Evolutionary conservation across 37 sponge, comb jelly and placozoan genomes (phyloP), one percentile per base, ranked within the genome.

Genomic region (Bolinopsis microptera): DNA sequence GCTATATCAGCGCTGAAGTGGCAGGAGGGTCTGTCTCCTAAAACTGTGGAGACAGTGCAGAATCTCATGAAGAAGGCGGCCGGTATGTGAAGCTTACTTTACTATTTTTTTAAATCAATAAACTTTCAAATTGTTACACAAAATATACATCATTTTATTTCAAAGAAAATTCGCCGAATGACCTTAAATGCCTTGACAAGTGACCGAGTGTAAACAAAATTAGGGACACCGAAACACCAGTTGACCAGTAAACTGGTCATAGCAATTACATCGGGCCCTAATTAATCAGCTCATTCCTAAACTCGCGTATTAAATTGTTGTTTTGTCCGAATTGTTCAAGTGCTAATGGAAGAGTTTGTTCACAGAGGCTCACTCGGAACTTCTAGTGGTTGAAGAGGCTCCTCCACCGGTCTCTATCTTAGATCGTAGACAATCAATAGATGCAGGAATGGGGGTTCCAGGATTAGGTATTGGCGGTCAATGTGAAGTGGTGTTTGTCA

Each of bases 1-100:
- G 40, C 30, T 26, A 86, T 86, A 18, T 25, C 38, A 40, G 36
- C 26, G 1, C 90, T 86, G 0, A 36, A 35, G 0, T 86, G 90
- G 90, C 38, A 86, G 90, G 61, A 40, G 16, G 90, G 90, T 1
- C 90, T 86, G 2, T 9, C 22, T 16, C 1, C 41, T n/a, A 86
- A 41, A 38, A 86, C 90, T 28, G 90, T 86, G 1, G 90, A 86
- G 30, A 40, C 61, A 0, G 90, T 86, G 0, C 36, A 86, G 31
- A 39, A 86, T 25, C 41, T 86, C n/a, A 35, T 86, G 36, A 86
- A 86, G 30, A 38, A n/a, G 39, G 61, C 30, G 3, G n/a, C 90
- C 38, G 90, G 90, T 86, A 2, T 0, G 61, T 48, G 5, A 67
- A 67, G 13, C 18, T 67, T 67, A 67, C 68, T 67, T 67, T 67